Conservation (phyloP, 2,113 vertebrate species). For the Climacteris rufus region DNA sequence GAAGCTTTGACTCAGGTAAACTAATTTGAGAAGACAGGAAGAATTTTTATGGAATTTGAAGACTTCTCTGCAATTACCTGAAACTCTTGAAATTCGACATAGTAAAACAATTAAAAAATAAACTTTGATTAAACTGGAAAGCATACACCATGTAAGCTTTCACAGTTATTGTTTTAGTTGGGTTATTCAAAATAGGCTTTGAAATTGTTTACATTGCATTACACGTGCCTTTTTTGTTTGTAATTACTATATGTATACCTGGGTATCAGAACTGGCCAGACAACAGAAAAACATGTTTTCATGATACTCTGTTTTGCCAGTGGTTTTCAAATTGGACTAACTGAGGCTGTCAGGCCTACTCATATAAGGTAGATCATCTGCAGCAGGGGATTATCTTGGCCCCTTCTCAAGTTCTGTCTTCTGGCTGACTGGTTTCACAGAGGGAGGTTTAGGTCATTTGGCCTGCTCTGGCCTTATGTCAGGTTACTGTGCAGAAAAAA, state of each 20-base stretch:
- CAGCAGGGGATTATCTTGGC: neutral
- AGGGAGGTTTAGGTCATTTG: neutral
- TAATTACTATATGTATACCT: neutral
- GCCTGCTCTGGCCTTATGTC: neutral
- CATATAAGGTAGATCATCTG: neutral
- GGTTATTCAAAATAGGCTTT: neutral
- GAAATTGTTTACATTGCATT: neutral
- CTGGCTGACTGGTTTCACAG: neutral
- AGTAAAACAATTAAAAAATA: neutral
- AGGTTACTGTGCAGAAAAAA: neutral
- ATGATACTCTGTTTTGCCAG: neutral
- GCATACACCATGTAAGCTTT: neutral
- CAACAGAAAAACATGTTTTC: neutral
- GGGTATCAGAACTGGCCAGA: neutral
- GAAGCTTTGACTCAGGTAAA: conserved; percentile 89
- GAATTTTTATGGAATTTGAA: neutral
- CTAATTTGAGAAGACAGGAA: neutral
- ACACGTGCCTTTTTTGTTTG: neutral
- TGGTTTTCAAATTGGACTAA: neutral
- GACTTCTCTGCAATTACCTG: neutral
- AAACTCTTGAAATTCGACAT: neutral
- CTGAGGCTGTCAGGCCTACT: neutral
- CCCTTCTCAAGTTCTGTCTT: neutral
- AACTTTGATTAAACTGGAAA: neutral
- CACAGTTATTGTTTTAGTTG: neutral